Percentiles rank a stretch among this genome's conserved stretches.
phyloP scores from a whole-genome alignment of 1,140 invertebrate genomes.

The Drosophila saltans region DNA sequence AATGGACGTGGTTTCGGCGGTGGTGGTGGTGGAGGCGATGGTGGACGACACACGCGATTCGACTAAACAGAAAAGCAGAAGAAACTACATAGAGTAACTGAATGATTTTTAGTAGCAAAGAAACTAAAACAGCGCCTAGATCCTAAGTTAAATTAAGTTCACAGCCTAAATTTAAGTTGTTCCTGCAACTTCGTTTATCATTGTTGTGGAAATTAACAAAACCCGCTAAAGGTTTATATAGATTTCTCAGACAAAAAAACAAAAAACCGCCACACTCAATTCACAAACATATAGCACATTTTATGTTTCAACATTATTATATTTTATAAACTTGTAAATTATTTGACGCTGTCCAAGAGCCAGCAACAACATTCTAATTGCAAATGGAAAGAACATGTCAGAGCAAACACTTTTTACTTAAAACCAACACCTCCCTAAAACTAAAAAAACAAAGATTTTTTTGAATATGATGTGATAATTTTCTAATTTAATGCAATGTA shows the following conservation, averaged over 20 bases:
- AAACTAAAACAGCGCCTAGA: constrained; percentile 68
- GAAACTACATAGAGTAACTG: constrained; percentile 24
- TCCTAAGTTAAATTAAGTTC: constrained; percentile 74
- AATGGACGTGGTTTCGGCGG: constrained; percentile 69
- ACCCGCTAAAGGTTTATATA: constrained; percentile 22
- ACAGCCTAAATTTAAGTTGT: constrained; percentile 74
- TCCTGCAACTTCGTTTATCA: constrained; percentile 52
- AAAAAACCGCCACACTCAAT: neutral
- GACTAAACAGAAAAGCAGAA: constrained; percentile 76
- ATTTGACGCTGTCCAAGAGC: constrained; percentile 55
- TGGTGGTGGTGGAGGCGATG: constrained; percentile 83
- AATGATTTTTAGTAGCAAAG: constrained; percentile 63
- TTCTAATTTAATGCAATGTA: constrained; percentile 74
- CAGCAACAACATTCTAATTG: constrained; percentile 8
- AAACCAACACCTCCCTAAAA: constrained; percentile 40
- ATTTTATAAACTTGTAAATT: constrained; percentile 59
- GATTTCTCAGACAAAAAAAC: constrained; percentile 19
- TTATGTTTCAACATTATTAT: constrained; percentile 53
- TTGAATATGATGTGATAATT: constrained; percentile 70
- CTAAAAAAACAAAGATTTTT: constrained; percentile 51
- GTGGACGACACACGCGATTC: constrained; percentile 84
- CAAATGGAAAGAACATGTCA: constrained; percentile 36
- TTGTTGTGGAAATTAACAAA: constrained; percentile 18
- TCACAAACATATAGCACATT: constrained; percentile 54
- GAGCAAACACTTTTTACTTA: constrained; percentile 61